Conservation (phyloP, 1,140 invertebrate genomes). For the Asbolus verrucosus region DNA sequence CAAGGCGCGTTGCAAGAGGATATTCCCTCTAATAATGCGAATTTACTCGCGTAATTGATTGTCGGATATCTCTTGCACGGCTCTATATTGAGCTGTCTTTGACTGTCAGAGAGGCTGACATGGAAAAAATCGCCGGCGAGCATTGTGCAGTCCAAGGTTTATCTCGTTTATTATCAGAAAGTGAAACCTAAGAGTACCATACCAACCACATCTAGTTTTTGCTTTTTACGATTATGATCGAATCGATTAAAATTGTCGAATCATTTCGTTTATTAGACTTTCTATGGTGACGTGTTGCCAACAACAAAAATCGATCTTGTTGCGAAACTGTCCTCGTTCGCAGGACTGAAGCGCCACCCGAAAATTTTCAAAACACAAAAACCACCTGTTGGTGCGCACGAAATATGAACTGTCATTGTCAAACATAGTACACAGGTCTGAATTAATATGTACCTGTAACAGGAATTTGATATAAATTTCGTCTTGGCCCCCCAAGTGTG, state of each 20-base stretch:
- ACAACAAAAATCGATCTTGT: constrained; percentile 28
- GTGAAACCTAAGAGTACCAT: constrained; percentile 33
- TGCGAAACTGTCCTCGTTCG: constrained; percentile 31
- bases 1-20: constrained; percentile 22
- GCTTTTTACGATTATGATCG: constrained; percentile 37
- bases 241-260: constrained; percentile 37
- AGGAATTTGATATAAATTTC: no score
- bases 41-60: constrained; percentile 34
- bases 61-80: not conserved
- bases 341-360: no score
- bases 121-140: constrained; percentile 24
- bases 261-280: constrained; percentile 39
- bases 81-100: constrained; percentile 31
- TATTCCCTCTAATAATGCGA: constrained; percentile 16
- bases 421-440: no score
- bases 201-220: constrained; percentile 34
- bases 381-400: no score
- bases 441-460: no score
- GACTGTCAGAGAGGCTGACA: constrained; percentile 21
- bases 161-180: constrained; percentile 39
- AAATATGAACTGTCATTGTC: no score
- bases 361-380: no score
- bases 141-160: constrained; percentile 29
- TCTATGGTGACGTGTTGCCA: constrained; percentile 36
- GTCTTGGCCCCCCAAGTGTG: no score